Percentiles rank a stretch among this genome's conserved stretches.
phyloP scores from a whole-genome alignment of 2,113 vertebrate genomes.

The Acanthisitta chloris region DNA sequence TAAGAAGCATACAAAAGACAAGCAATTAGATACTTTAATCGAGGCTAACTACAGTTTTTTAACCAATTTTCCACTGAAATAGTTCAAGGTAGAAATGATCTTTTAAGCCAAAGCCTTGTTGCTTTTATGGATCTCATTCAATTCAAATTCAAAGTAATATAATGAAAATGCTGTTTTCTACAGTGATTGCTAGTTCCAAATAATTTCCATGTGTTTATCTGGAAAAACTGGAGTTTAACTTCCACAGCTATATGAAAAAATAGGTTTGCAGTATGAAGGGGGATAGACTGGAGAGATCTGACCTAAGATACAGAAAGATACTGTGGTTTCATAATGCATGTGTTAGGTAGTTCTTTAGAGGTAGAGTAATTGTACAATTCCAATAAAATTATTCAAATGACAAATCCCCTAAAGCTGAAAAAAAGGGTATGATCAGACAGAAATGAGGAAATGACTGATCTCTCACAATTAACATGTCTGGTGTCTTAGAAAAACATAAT shows the following conservation, averaged over 20 bases:
- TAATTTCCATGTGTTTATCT: neutral
- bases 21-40: neutral
- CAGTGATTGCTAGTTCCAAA: neutral
- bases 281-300: neutral
- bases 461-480: neutral
- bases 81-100: neutral
- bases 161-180: neutral
- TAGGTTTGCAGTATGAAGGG: neutral
- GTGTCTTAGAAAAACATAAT: neutral
- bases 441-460: neutral
- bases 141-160: neutral
- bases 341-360: neutral
- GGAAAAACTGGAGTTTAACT: neutral
- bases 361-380: neutral
- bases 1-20: neutral
- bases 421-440: neutral
- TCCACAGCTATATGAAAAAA: neutral
- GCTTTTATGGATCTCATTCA: neutral
- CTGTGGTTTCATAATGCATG: neutral
- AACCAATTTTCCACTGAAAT: neutral
- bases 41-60: neutral
- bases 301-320: neutral
- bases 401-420: neutral
- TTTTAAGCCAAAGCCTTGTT: neutral
- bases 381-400: neutral